Percentiles rank a stretch among this genome's conserved stretches.
Conservation (phyloP, 37 sponge, comb jelly and placozoan genomes). For the Corticium candelabrum region DNA sequence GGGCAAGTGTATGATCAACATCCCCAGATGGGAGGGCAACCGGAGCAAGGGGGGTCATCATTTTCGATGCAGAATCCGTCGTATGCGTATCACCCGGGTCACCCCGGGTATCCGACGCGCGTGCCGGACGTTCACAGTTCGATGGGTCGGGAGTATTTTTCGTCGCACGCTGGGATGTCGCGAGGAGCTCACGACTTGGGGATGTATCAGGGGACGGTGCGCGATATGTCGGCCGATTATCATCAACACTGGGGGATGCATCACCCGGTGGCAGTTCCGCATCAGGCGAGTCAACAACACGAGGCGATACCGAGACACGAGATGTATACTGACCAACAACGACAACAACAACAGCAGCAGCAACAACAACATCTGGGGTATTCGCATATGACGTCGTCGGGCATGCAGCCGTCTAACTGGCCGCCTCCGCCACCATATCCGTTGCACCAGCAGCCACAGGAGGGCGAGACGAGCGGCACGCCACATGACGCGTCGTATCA, state of each 20-base stretch:
- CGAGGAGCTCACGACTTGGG: background rate
- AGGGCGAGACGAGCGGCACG: background rate
- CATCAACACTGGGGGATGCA: background rate
- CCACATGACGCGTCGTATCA: background rate
- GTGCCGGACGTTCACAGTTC: background rate
- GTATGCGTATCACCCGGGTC: background rate
- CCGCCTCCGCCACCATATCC: background rate
- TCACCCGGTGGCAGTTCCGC: background rate
- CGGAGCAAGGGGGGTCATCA: background rate
- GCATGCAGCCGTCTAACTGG: background rate
- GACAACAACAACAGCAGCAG: background rate
- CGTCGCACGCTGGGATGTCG: background rate
- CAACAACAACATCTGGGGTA: background rate
- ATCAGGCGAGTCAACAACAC: background rate
- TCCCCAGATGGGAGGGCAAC: background rate
- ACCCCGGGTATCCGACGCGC: background rate
- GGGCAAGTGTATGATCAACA: background rate
- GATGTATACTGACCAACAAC: background rate
- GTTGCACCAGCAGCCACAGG: background rate
- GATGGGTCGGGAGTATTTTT: background rate
- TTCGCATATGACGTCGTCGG: background rate
- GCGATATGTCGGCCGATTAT: background rate
- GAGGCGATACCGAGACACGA: background rate
- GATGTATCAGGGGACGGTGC: too few species aligned
- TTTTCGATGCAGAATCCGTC: background rate